A percentile compares a stretch with the other conserved stretches of the same genome.
Evolutionary conservation across 2,888 invertebrate species (phyloP).

Genomic region (Agapostemon virescens): DNA sequence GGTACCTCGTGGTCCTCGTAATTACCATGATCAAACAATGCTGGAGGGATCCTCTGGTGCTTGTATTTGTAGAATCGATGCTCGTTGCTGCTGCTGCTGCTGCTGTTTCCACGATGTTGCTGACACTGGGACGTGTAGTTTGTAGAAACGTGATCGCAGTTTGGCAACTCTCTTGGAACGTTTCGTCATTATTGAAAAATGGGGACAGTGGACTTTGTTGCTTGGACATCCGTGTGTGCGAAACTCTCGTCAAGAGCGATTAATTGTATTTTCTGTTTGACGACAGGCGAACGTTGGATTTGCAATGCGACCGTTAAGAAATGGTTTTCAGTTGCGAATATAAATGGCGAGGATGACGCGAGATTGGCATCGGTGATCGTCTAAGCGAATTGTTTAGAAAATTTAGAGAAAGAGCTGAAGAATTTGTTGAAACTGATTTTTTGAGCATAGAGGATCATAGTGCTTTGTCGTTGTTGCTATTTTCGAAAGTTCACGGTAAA

Average conservation of each 20-base stretch:
- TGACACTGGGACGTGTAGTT: slow-evolving; percentile 17
- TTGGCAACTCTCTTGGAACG: slow-evolving; percentile 50
- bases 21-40: slow-evolving; percentile 77
- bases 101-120: slow-evolving; percentile 2
- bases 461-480: too few relatives aligned
- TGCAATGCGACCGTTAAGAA: too few relatives aligned
- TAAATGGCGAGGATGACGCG: too few relatives aligned
- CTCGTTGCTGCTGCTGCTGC: not conserved
- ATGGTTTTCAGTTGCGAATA: too few relatives aligned
- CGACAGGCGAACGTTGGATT: too few relatives aligned
- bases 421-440: too few relatives aligned
- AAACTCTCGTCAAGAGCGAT: not conserved
- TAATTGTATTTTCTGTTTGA: not conserved
- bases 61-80: slow-evolving; percentile 26
- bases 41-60: slow-evolving; percentile 58
- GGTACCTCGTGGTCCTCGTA: slow-evolving; percentile 66
- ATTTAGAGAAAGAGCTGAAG: too few relatives aligned
- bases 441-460: too few relatives aligned
- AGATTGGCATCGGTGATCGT: too few relatives aligned
- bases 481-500: too few relatives aligned
- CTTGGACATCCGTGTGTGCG: not conserved
- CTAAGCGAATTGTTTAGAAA: too few relatives aligned
- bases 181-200: slow-evolving; percentile 48
- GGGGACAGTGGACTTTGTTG: slow-evolving; percentile 3
- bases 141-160: slow-evolving; percentile 47